phyloP scores from a whole-genome alignment of 1,140 invertebrate genomes.

The Drosophila punjabiensis region DNA sequence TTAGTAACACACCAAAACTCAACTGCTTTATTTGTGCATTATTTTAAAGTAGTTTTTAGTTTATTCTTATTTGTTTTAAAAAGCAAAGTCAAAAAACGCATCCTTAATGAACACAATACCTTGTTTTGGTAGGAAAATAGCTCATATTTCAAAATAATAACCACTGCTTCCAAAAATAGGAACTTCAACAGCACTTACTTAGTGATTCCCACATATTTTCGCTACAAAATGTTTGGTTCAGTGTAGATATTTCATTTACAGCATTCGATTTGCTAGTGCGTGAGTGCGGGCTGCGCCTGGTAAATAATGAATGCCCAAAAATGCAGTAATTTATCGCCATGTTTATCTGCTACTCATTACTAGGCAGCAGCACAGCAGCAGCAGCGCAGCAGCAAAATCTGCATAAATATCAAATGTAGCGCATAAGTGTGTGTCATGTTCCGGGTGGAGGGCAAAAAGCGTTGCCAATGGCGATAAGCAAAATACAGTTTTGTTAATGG shows the following conservation, averaged over 20 bases:
- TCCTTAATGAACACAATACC: background rate
- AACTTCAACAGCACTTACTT: no score
- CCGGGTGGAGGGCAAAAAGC: slow-evolving; percentile 11
- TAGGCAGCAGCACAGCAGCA: slow-evolving; percentile 31
- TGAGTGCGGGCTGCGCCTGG: slow-evolving; percentile 32
- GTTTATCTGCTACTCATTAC: slow-evolving; percentile 73
- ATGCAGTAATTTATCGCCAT: slow-evolving; percentile 74
- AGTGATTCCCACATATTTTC: no score
- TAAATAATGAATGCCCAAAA: slow-evolving; percentile 72
- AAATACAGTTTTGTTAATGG: slow-evolving; percentile 58
- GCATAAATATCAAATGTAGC: slow-evolving; percentile 65
- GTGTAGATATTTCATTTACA: slow-evolving; percentile 35
- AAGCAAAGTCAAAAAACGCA: no score
- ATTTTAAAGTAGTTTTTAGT: background rate
- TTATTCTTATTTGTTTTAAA: background rate
- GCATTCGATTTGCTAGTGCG: slow-evolving; percentile 27
- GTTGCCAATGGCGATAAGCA: slow-evolving; percentile 60
- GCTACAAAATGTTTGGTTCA: background rate
- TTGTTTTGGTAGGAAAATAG: background rate
- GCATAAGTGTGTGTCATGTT: slow-evolving; percentile 18
- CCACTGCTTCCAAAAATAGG: no score
- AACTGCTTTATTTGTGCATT: background rate
- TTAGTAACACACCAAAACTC: no score
- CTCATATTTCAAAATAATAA: no score
- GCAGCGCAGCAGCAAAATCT: slow-evolving; percentile 53